Conservation (phyloP, 2,888 invertebrate genomes). For the Tenodera sinensis region DNA sequence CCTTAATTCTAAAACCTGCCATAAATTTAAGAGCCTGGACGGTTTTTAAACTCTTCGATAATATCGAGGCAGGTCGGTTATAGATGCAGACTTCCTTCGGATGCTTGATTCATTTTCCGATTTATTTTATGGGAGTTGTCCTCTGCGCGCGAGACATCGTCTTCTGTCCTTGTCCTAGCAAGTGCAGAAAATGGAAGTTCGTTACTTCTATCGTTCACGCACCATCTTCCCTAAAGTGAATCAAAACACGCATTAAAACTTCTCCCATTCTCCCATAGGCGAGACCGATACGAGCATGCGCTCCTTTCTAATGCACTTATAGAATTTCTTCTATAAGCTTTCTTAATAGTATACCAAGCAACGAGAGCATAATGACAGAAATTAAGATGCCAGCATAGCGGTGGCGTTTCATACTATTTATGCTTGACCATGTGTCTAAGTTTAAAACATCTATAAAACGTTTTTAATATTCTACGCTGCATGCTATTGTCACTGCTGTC, state of each 20-base stretch:
- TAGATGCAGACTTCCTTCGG: not conserved
- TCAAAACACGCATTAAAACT: not conserved
- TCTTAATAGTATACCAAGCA: too few species aligned
- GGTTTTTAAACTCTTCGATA: constrained; percentile 18
- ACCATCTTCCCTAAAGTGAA: not conserved
- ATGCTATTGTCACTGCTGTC: too few species aligned
- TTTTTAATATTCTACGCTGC: too few species aligned
- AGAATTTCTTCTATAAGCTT: too few species aligned
- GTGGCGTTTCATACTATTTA: too few species aligned
- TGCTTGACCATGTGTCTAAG: too few species aligned
- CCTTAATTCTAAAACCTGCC: constrained; percentile 13
- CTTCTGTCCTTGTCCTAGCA: not conserved
- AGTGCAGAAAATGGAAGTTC: not conserved
- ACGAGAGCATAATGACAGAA: too few species aligned
- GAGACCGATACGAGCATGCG: not conserved
- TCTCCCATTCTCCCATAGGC: not conserved
- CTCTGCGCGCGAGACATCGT: not conserved
- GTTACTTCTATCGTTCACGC: not conserved
- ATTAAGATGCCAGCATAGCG: too few species aligned
- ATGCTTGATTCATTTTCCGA: not conserved
- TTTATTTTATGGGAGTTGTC: not conserved
- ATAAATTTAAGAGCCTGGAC: constrained; percentile 14
- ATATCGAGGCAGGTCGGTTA: not conserved
- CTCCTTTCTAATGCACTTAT: too few species aligned
- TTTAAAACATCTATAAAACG: too few species aligned